Evolutionary conservation across 2,113 vertebrate genomes (phyloP).

Genomic region (Pachycephala philippinensis): DNA sequence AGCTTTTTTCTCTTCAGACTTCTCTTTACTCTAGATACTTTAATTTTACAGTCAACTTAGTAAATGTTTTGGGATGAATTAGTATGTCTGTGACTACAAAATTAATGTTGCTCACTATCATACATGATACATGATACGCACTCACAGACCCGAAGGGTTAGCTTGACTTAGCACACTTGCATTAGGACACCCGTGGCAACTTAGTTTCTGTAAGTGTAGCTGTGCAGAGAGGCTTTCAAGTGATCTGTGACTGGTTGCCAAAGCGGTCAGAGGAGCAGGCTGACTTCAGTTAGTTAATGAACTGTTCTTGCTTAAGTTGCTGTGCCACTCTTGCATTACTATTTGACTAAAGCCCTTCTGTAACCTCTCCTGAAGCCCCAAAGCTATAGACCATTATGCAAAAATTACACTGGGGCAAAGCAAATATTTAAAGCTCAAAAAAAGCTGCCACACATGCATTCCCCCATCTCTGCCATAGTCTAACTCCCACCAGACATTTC

Average conservation of each 20-base stretch:
- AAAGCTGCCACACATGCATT: background rate
- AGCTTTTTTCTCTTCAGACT: background rate
- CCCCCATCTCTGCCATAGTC: background rate
- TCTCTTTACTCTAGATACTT: background rate
- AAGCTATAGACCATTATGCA: background rate
- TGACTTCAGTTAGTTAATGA: background rate
- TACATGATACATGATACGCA: rapidly evolving
- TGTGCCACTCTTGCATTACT: background rate
- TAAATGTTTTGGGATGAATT: background rate
- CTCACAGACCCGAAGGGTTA: background rate
- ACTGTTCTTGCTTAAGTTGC: background rate
- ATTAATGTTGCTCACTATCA: background rate
- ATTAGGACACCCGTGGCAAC: background rate
- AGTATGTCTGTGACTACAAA: background rate
- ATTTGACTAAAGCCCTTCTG: background rate
- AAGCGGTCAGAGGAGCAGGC: background rate
- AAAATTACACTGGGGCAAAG: background rate
- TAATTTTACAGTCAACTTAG: background rate
- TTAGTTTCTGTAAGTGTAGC: background rate
- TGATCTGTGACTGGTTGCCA: background rate
- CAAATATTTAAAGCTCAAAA: background rate
- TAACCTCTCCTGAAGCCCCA: background rate
- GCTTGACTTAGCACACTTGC: background rate
- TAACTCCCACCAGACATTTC: background rate
- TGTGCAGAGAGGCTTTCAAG: background rate